Percentiles rank a stretch among this genome's conserved stretches.
These are phyloP conservation scores for Toxostoma redivivum DNA, from an alignment of 2,113 vertebrate species.

Conservation along the genomic window DNA sequence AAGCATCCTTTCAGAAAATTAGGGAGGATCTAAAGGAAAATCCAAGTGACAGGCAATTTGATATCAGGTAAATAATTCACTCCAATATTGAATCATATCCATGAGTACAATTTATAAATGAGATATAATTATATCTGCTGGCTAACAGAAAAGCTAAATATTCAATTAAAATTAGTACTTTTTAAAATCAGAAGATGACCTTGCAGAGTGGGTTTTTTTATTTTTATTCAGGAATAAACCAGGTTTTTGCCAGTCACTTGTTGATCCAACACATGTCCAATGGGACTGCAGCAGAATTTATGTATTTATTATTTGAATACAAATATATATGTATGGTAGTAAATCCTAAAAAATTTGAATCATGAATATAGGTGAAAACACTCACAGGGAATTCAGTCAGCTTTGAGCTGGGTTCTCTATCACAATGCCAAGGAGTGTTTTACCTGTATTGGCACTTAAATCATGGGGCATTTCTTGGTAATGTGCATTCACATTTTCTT, in stretches of 20 bases:
- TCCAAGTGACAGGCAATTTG: conserved; percentile 67
- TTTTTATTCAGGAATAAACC: background rate
- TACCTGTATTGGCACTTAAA: background rate
- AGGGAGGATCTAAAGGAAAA: conserved; percentile 70
- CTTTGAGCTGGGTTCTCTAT: background rate
- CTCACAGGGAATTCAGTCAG: background rate
- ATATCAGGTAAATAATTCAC: conserved; percentile 74
- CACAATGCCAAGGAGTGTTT: background rate
- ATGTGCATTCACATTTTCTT: background rate
- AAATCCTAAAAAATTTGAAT: background rate
- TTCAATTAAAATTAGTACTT: background rate
- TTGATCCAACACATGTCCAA: background rate
- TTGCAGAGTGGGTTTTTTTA: background rate
- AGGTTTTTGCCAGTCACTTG: background rate
- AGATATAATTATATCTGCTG: background rate
- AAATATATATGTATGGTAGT: background rate
- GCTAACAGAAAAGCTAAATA: background rate
- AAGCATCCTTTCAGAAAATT: conserved; percentile 72
- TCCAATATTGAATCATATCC: background rate
- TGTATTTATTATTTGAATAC: background rate
- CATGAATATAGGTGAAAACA: background rate
- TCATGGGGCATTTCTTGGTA: background rate
- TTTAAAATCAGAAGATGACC: background rate
- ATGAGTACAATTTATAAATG: background rate
- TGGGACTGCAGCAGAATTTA: background rate